phyloP scores from a whole-genome alignment of 1,140 invertebrate species.

The Rhynchophorus ferrugineus region DNA sequence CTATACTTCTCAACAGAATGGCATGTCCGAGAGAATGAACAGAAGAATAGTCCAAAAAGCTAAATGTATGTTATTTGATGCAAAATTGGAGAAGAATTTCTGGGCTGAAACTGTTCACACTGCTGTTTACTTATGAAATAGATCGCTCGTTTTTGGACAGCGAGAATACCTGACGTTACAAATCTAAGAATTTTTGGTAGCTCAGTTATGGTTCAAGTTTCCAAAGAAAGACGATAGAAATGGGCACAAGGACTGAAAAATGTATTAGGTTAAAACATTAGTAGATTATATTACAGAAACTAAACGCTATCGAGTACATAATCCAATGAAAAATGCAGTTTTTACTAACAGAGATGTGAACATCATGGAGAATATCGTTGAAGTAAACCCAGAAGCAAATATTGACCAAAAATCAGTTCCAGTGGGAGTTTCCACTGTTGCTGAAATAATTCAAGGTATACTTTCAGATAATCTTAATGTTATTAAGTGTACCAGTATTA shows the following conservation, averaged over 20 bases:
- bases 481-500: not conserved
- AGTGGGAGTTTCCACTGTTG: not conserved
- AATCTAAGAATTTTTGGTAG: conserved; percentile 34
- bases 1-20: conserved; percentile 42
- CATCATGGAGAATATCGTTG: conserved; percentile 28
- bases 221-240: conserved; percentile 30
- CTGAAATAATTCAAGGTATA: not conserved
- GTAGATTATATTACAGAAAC: conserved; percentile 23
- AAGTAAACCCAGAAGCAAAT: not conserved
- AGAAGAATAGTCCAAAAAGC: conserved; percentile 38
- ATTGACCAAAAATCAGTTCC: not conserved
- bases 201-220: conserved; percentile 31
- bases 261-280: too few species aligned
- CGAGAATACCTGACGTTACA: conserved; percentile 30
- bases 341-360: conserved; percentile 32
- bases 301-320: conserved; percentile 27
- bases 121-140: conserved; percentile 43
- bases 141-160: conserved; percentile 26
- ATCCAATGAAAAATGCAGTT: conserved; percentile 28
- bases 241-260: conserved; percentile 27
- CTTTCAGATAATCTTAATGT: not conserved
- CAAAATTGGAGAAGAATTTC: conserved; percentile 30
- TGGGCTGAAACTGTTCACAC: conserved; percentile 42
- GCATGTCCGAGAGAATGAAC: conserved; percentile 39
- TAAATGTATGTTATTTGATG: conserved; percentile 37